Evolutionary conservation across 2,797 vertebrate genomes (phyloP), one percentile per base, ranked within the genome.

Genomic region (Chiloscyllium punctatum): DNA sequence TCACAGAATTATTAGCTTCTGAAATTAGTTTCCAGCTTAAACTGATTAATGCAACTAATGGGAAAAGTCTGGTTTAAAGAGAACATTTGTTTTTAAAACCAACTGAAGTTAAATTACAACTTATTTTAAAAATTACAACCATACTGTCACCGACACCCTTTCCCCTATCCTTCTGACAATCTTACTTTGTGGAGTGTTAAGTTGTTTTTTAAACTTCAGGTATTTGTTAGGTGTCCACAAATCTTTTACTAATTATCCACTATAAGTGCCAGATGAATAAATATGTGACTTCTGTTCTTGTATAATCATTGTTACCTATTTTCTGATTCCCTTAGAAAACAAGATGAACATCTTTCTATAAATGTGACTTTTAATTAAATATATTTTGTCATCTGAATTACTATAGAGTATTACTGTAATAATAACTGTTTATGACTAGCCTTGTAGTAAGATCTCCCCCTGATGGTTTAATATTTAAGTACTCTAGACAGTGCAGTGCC

Each of bases 221-320:
- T 18, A 37, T 42, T 86, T 1, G 4, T 37, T 84, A 16, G 11
- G 13, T 16, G 1, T 7, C n/a, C 0, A 42, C 23, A 18, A 86
- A 7, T 25, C 86, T 86, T 86, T 48, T 25, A 53, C 25, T 30
- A 88, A 84, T 84, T 21, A 42, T 48, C 37, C 1, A 82, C 16
- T 42, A 84, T 30, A 27, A 88, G 25, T 27, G 9, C 8, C 51
- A 88, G 86, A 53, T 53, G 42, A 25, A 53, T 11, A 30, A 51
- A 88, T 37, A 84, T 5, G 79, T 23, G 37, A 82, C 37, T 82
- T 37, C n/a, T 79, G 37, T 79, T 79, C 37, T 84, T 42, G 37
- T 7, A 25, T 91, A 96, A 96, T 94, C 23, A 18, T 95, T 90
- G 95, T n/a, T 77, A 13, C 7, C 79, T 3, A 51, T 96, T 57